A percentile compares a stretch with the other conserved stretches of the same genome.
phyloP scores from a whole-genome alignment of 2,888 invertebrate genomes.

The Drosophila anceps region DNA sequence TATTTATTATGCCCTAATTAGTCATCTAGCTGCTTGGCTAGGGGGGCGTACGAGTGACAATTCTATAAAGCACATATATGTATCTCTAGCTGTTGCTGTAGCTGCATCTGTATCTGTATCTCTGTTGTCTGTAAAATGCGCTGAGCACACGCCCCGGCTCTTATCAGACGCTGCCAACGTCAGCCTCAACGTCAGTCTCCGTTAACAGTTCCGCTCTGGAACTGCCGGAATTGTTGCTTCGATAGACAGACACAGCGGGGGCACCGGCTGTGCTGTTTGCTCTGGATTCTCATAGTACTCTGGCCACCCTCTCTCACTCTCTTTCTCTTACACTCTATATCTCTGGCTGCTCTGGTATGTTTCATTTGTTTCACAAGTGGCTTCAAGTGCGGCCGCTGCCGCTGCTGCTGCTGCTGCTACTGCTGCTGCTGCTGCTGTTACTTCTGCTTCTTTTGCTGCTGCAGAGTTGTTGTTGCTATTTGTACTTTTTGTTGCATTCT shows the following conservation, averaged over 20 bases:
- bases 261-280: conserved; percentile 1
- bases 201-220: conserved; percentile 64
- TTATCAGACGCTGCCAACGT: conserved; percentile 54
- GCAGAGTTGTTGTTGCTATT: conserved; percentile 23
- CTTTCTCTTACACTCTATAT: background rate
- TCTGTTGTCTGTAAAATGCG: conserved; percentile 15
- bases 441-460: conserved; percentile 16
- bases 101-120: background rate
- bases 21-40: conserved; percentile 44
- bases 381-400: conserved; percentile 54
- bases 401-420: conserved; percentile 16
- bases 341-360: conserved; percentile 58
- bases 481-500: conserved; percentile 66
- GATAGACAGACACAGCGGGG: conserved; percentile 40
- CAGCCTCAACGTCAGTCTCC: conserved; percentile 41
- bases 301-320: background rate
- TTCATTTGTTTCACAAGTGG: conserved; percentile 75
- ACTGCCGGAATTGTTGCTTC: conserved; percentile 65
- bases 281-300: background rate
- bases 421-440: conserved; percentile 20
- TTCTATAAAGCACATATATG: conserved; percentile 2
- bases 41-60: conserved; percentile 62
- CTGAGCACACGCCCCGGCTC: conserved; percentile 38
- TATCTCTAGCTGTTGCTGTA: background rate
- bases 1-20: conserved; percentile 66